These are phyloP conservation scores for Mixornis gularis DNA, from an alignment of 2,113 vertebrate genomes.

Conservation along the genomic window DNA sequence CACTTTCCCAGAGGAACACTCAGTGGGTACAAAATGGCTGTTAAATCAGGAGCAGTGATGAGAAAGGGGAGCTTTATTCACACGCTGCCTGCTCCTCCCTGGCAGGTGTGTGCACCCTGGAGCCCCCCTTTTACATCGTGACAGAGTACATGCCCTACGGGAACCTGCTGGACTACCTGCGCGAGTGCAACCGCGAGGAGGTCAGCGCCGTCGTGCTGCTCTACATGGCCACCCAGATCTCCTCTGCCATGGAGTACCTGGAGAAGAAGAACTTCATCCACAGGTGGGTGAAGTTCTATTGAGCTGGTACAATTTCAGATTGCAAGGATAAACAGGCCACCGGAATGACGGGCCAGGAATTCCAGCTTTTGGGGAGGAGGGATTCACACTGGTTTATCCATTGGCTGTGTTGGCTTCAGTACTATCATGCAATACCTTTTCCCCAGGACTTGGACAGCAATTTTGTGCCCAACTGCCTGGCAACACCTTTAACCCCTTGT, in stretches of 20 bases:
- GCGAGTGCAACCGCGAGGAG: slow-evolving; percentile 92
- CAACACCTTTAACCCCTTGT: neutral
- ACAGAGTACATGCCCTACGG: slow-evolving; percentile 98
- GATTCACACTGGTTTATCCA: neutral
- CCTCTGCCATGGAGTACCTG: slow-evolving; percentile 97
- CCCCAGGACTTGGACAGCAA: neutral
- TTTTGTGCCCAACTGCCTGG: neutral
- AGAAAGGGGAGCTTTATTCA: neutral
- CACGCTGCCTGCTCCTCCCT: neutral
- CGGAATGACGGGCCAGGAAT: neutral
- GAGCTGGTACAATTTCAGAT: neutral
- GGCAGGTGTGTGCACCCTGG: slow-evolving; percentile 93
- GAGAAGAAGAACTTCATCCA: slow-evolving; percentile 99
- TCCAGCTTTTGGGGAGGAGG: neutral
- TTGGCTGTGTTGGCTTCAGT: neutral
- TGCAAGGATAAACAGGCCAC: neutral
- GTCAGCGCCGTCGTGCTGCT: slow-evolving; percentile 94
- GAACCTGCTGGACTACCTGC: slow-evolving; percentile 93
- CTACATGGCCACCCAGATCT: slow-evolving; percentile 99
- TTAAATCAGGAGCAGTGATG: neutral
- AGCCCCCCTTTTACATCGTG: slow-evolving; percentile 97
- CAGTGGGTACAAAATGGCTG: neutral
- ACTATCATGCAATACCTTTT: neutral
- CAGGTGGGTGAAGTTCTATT: slow-evolving; percentile 70
- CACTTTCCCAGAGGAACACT: neutral